Conservation (phyloP, 2,888 invertebrate species). For the Drosophila melanocephala region DNA sequence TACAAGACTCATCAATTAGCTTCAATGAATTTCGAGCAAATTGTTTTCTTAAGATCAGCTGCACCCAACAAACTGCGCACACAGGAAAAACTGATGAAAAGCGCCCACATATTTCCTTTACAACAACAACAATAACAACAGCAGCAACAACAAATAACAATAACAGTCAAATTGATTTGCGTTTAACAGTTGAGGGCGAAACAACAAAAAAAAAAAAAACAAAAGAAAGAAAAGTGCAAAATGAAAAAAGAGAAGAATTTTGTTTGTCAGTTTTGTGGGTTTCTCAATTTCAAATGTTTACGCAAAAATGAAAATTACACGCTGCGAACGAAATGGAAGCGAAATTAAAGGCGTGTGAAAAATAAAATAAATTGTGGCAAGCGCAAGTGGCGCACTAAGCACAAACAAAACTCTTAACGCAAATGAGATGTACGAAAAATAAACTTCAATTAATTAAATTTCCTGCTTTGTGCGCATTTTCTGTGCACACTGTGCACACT, state of each 20-base stretch:
- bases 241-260: constrained; percentile 25
- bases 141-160: constrained; percentile 1
- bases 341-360: constrained; percentile 62
- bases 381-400: constrained; percentile 19
- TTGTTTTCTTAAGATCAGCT: constrained; percentile 34
- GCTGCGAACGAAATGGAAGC: constrained; percentile 46
- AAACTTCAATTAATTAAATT: constrained; percentile 54
- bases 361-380: constrained; percentile 59
- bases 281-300: constrained; percentile 55
- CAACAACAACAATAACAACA: not conserved
- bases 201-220: constrained; percentile 5
- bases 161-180: constrained; percentile 31
- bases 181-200: constrained; percentile 20
- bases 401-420: constrained; percentile 34
- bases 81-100: constrained; percentile 24
- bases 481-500: constrained; percentile 13
- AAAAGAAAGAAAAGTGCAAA: constrained; percentile 18
- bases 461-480: constrained; percentile 50
- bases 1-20: constrained; percentile 46
- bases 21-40: constrained; percentile 25
- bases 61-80: constrained; percentile 32
- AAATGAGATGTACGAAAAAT: constrained; percentile 38
- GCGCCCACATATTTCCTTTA: constrained; percentile 45
- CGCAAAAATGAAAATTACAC: constrained; percentile 49
- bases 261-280: constrained; percentile 29